Evolutionary conservation across 2,797 vertebrate genomes (phyloP).

Genomic region (Pipistrellus pipistrellus): DNA sequence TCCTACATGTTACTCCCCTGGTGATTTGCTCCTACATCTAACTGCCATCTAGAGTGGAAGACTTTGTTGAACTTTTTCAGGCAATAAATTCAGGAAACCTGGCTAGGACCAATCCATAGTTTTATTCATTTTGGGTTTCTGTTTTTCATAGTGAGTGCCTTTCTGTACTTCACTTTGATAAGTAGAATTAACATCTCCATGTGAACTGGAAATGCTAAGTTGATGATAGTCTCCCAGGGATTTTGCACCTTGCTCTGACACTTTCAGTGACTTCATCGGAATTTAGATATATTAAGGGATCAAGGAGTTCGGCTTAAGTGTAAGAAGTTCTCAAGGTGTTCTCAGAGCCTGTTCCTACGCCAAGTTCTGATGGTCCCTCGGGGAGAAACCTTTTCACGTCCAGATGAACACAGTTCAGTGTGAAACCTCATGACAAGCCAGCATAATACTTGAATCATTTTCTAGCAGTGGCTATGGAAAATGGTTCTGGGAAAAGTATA

Average conservation of each 20-base stretch:
- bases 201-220: conserved; percentile 44
- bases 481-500: conserved; percentile 30
- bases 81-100: conserved; percentile 57
- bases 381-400: conserved; percentile 48
- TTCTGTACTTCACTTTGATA: conserved; percentile 61
- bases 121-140: conserved; percentile 65
- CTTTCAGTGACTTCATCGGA: conserved; percentile 66
- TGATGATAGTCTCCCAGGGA: conserved; percentile 42
- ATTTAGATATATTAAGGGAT: conserved; percentile 72
- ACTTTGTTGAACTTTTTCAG: conserved; percentile 16
- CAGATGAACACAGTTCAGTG: not conserved
- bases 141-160: conserved; percentile 51
- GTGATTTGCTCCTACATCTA: not conserved
- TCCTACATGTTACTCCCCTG: not conserved
- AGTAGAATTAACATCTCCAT: conserved; percentile 44
- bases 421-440: conserved; percentile 37
- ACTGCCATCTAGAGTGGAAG: not conserved
- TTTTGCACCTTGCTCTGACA: conserved; percentile 60
- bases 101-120: conserved; percentile 42
- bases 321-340: conserved; percentile 63
- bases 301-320: not conserved
- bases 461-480: conserved; percentile 44
- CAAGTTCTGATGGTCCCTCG: conserved; percentile 43
- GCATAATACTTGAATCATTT: not conserved
- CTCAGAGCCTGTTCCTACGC: conserved; percentile 22